A percentile compares a stretch with the other conserved stretches of the same genome.
Conservation (phyloP, 2,888 invertebrate genomes). For the Synanthedon myopaeformis region DNA sequence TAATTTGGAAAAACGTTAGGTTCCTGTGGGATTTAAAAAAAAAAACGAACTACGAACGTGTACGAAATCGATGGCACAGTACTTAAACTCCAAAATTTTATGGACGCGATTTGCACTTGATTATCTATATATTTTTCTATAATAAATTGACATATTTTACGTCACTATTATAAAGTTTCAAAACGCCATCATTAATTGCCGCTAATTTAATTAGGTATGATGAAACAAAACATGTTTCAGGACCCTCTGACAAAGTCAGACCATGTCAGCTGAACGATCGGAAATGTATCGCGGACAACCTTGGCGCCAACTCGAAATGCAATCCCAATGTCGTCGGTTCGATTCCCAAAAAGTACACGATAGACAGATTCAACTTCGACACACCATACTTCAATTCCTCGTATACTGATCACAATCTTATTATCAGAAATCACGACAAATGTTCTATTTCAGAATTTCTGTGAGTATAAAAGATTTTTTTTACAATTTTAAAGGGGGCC, state of each 20-base stretch:
- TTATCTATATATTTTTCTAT: no score
- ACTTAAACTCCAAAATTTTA: no score
- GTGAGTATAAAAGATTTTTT: not conserved
- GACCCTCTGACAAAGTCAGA: constrained; percentile 11
- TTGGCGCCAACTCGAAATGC: constrained; percentile 37
- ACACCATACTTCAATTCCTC: constrained; percentile 43
- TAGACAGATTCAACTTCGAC: constrained; percentile 23
- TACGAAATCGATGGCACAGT: no score
- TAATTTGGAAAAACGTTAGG: no score
- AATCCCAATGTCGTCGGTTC: constrained; percentile 16
- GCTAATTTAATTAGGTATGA: no score
- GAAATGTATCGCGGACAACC: constrained; percentile 30
- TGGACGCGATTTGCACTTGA: no score
- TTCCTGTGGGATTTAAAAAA: no score
- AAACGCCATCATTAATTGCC: no score
- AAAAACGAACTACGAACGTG: no score
- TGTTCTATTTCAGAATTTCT: constrained; percentile 41
- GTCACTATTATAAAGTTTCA: no score
- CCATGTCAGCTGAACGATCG: constrained; percentile 28
- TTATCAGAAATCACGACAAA: constrained; percentile 31
- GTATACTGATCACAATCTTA: constrained; percentile 29
- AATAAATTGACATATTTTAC: no score
- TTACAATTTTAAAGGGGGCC: no score
- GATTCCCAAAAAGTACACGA: constrained; percentile 17
- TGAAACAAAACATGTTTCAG: not conserved